Base-by-base conservation (phyloP, 1,140 invertebrate species). In the Diabrotica undecimpunctata region DNA sequence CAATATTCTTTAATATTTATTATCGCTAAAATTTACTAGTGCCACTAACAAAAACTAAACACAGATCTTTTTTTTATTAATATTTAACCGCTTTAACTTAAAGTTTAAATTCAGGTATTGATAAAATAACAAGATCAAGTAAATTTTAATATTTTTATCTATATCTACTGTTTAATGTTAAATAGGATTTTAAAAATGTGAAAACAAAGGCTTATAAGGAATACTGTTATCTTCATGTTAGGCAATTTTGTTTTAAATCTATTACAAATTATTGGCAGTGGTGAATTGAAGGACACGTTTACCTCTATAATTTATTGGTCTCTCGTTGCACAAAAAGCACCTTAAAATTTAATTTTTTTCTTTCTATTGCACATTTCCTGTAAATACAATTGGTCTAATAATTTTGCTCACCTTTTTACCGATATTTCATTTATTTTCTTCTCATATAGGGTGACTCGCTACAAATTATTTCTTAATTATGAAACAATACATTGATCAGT, bases 291-390 rank as follows among this genome's bases (percentile, higher is more conserved):
- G 58, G 58, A 60, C 58, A 50, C 58, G 13, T 14, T 41, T 60
- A 54, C 54, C 38, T 54, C 38, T 62, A 62, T 62, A 62, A 62
- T 62, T 62, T 39, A 62, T 62, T 62, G 61, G 61, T 62, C 61
- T 62, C 25, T 61, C 12, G 7, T 62, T 46, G 61, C 61, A 62
- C 61, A 25, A 54, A 52, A 39, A 62, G 61, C 61, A 62, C 61
- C 41, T 60, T 50, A 36, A 50, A 11, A 14, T 10, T 46, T 46
- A 2, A 46, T 46, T 46, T 8, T 46, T 46, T 46, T 46, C 25
- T 4, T 25, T 46, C n/a, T 46, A 46, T 46, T 46, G 41, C 41
- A 46, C 41, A 10, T 5, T 46, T 46, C 6, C 41, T 46, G 41
- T 46, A 46, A 10, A 46, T 46, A 46, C 41, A 46, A 46, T 46